Evolutionary conservation across 2,113 vertebrate species (phyloP), one percentile per base, ranked within the genome.

Genomic region (Equus quagga): DNA sequence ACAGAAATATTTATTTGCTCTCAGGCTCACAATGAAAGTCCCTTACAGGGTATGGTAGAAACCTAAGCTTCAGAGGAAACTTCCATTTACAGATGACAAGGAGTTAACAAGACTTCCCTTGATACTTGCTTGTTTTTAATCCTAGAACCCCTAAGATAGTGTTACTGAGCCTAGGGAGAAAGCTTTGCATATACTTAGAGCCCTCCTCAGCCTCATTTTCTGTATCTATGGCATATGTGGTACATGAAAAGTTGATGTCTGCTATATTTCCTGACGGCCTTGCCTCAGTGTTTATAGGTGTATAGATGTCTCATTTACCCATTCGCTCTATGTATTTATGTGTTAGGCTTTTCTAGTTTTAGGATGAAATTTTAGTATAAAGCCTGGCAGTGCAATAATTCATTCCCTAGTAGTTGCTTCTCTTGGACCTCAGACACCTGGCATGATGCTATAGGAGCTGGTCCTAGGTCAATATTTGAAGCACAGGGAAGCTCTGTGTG

Each of bases 401-500:
- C 21, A 81, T 93, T 92, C 76, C 94, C 56, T 41, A 91, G 21
- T 21, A 79, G 90, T 92, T 92, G 10, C 28, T 91, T 54, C 41
- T 51, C 70, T 85, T 89, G 72, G 67, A 96, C 85, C 78, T 80
- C 81, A 96, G 85, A 93, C 15, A 24, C 96, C 72, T 97, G 93
- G 97, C 83, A n/a, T 60, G 62, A 91, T 89, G 79, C 87, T 97
- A 94, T 41, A 97, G 85, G 86, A 98, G 70, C 44, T 87, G 58
- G 82, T 97, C 96, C 96, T 95, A 97, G 94, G 92, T 97, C 98
- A 98, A 95, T 98, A 98, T 93, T 98, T 9, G 28, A 96, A 97
- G 91, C 75, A 97, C 82, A 98, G 92, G 69, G 84, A 96, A 96
- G 64, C 89, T 97, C 81, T 97, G 78, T 97, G 58, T 96, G 79